phyloP scores from a whole-genome alignment of 2,888 invertebrate species.

The Allolobophora icterica region DNA sequence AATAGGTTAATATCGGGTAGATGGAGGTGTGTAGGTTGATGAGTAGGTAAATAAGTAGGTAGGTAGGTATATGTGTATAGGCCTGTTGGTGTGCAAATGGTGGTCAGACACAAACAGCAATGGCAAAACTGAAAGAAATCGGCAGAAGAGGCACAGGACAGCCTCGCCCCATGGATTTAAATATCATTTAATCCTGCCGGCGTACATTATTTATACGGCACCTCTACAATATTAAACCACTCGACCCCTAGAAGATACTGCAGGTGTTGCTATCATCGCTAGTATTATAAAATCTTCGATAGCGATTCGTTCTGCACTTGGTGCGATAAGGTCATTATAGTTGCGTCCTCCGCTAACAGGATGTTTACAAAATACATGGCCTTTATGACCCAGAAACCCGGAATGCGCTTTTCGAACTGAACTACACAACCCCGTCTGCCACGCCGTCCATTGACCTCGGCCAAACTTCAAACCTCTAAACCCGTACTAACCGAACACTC shows the following conservation, averaged over 20 bases:
- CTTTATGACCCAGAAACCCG: neutral
- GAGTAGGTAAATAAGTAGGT: no score
- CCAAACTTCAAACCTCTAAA: neutral
- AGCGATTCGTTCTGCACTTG: slow-evolving; percentile 6
- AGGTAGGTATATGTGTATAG: neutral
- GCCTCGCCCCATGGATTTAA: neutral
- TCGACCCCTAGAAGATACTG: neutral
- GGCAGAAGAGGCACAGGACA: neutral
- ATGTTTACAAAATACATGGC: slow-evolving; percentile 11
- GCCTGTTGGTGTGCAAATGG: neutral
- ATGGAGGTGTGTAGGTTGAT: neutral
- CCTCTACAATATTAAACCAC: neutral
- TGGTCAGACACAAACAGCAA: neutral
- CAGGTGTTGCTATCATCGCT: neutral
- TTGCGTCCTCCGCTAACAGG: neutral
- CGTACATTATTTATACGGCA: neutral
- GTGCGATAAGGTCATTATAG: neutral
- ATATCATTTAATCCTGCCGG: no score
- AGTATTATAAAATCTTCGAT: neutral
- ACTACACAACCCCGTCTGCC: neutral
- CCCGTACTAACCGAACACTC: neutral
- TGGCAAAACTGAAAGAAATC: neutral
- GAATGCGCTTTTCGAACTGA: slow-evolving; percentile 11
- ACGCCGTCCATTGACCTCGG: neutral
- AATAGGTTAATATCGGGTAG: neutral